Evolutionary conservation across 2,888 invertebrate species (phyloP), one percentile per base, ranked within the genome.

Genomic region (Limnephilus lunatus): DNA sequence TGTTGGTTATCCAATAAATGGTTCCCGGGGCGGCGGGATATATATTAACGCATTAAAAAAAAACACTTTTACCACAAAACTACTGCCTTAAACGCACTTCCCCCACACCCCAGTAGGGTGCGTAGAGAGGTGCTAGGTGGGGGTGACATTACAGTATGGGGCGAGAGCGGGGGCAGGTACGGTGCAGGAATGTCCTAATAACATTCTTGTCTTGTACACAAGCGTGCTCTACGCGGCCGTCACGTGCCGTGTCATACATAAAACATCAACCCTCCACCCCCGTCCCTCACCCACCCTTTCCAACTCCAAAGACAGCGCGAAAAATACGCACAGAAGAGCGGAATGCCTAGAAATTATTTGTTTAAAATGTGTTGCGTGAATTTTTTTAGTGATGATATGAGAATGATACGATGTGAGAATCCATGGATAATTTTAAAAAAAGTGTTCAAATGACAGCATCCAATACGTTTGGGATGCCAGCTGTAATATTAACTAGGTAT

Each of bases 181-280:
- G 15, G 31, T 89, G 86, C 87, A 93, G 92, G 93, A 93, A 93
- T 93, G 91, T 91, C 89, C 91, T 93, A 93, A 92, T 93, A 90
- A 93, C 92, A 92, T 93, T 94, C 92, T 93, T 91, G 92, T 92
- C 92, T 93, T 93, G 91, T 91, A 93, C 92, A 89, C 89, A 82
- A 32, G 82, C 89, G 92, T 86, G 90, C 85, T 68, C 87, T 86
- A 93, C 88, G 68, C 81, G 53, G 88, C 35, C 81, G 88, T 68
- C 83, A 92, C 89, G 90, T 91, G 31, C 89, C 83, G 82, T n/a
- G 90, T 91, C 90, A 92, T 92, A 93, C 91, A 92, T 92, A 92
- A 92, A 92, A 92, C 92, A 91, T 92, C 89, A 91, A 88, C 85
- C 85, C 39, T 15, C 25, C 19, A 11, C n/a, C 32, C 12, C 85